Base-by-base conservation (phyloP, 2,113 vertebrate genomes). In the Dromas ardeola region DNA sequence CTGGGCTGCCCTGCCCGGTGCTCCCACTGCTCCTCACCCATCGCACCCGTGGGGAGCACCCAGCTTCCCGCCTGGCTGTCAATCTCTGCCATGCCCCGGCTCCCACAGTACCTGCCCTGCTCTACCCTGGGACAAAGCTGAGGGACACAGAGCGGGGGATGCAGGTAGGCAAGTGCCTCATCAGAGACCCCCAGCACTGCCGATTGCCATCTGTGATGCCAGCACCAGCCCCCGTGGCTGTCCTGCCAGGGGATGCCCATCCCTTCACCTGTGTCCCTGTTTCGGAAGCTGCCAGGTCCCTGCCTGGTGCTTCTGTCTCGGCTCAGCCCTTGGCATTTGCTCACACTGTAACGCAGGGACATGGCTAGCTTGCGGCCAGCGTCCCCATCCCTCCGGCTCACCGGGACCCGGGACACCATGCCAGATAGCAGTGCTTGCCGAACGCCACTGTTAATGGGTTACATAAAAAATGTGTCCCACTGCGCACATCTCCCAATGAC, bases 1-100 rank as follows among this genome's bases (percentile, higher is more conserved):
- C 27, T 62, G 61, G 26, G 40, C 88, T 87, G 17, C 21, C 2
- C 4, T 81, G 32, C n/a, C 19, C 1, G 0, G 6, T 22, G 42
- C 30, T 84, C 29, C 25, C 15, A 32, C 36, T 71, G 59, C 43
- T 90, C 22, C 71, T 85, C 38, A 23, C 19, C 25, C 9, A 5
- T 52, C 3, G 4, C 15, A 34, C 45, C 20, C 4, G 8, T 26
- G 14, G 85, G 45, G 36, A 73, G 11, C 40, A 77, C 12, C 15
- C 1, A 0, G 25, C n/a, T 76, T 58, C 29, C 15, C 27, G 9
- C 30, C 34, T 61, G 65, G 42, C 32, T 50, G 9, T 59, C 50
- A 63, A 63, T 47, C 9, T 2, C n/a, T 76, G 55, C 30, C 0
- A 0, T 71, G 49, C 12, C 12, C 43, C 38, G 0, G 2, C 17